Conservation (phyloP, 2,888 invertebrate species). For the Heliconius sara region DNA sequence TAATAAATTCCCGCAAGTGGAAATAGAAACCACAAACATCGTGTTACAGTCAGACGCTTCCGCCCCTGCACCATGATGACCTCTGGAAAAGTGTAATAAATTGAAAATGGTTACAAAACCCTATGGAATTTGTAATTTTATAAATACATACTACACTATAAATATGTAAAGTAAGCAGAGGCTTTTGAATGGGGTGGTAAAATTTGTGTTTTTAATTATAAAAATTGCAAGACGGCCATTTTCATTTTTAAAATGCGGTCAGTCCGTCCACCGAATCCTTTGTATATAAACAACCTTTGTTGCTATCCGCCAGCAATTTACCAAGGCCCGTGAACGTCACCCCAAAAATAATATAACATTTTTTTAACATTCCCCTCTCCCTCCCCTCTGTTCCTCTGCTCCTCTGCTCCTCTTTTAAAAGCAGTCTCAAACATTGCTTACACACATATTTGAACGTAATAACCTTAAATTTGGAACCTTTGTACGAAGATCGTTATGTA, state of each 20-base stretch:
- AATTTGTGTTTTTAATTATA: slow-evolving; percentile 17
- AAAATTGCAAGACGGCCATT: slow-evolving; percentile 37
- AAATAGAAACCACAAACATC: too few species aligned
- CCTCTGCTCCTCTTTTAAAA: slow-evolving; percentile 27
- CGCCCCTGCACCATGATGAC: too few species aligned
- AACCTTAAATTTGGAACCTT: slow-evolving; percentile 58
- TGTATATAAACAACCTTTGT: slow-evolving; percentile 48
- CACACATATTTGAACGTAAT: slow-evolving; percentile 55
- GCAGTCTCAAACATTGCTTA: slow-evolving; percentile 54
- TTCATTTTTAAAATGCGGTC: slow-evolving; percentile 46
- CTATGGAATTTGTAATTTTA: not conserved
- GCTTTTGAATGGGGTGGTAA: not conserved
- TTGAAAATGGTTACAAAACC: not conserved
- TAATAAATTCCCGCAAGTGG: too few species aligned
- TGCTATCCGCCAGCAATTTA: slow-evolving; percentile 46
- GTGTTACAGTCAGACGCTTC: too few species aligned
- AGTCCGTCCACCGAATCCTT: slow-evolving; percentile 49
- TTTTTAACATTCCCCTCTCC: slow-evolving; percentile 35
- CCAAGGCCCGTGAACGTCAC: slow-evolving; percentile 47
- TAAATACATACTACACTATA: not conserved
- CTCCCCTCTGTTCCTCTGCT: too few species aligned
- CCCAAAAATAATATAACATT: slow-evolving; percentile 43
- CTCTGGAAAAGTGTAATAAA: not conserved
- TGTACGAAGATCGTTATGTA: slow-evolving; percentile 71
- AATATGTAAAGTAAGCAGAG: not conserved